Evolutionary conservation across 2,888 invertebrate genomes (phyloP).

Genomic region (Oligia latruncula): DNA sequence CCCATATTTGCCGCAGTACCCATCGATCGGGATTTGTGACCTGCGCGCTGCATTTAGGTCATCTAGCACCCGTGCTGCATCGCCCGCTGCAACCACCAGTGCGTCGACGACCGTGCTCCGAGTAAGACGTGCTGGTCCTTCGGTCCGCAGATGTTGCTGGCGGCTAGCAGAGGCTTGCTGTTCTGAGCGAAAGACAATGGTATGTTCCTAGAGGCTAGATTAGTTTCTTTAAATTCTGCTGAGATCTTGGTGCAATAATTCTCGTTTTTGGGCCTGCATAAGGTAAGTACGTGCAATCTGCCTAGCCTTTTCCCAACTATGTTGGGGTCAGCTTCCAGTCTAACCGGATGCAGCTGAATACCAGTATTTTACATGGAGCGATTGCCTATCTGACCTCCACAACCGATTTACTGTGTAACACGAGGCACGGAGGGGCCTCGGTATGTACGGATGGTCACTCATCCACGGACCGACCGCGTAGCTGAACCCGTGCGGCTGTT

Average conservation of each 20-base stretch:
- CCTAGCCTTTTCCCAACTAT: background rate
- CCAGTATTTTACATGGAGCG: too few relatives aligned
- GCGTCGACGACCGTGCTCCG: conserved; percentile 35
- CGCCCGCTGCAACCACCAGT: conserved; percentile 33
- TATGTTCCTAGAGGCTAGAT: conserved; percentile 12
- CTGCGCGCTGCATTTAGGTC: conserved; percentile 44
- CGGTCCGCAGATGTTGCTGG: background rate
- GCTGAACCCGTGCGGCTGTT: too few relatives aligned
- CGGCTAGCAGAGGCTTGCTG: background rate
- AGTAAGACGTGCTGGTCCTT: conserved; percentile 26
- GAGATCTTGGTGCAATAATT: background rate
- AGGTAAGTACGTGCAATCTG: background rate
- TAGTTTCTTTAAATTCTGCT: background rate
- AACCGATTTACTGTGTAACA: too few relatives aligned
- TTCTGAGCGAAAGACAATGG: conserved; percentile 22
- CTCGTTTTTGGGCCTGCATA: background rate
- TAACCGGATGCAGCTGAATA: background rate
- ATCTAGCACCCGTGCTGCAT: background rate
- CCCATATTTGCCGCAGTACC: background rate
- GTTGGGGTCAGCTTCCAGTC: background rate
- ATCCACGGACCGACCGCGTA: too few relatives aligned
- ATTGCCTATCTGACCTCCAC: too few relatives aligned
- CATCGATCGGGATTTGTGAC: conserved; percentile 29
- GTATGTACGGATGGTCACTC: too few relatives aligned
- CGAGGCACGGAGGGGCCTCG: too few relatives aligned